Base-by-base conservation (phyloP, 2,113 vertebrate genomes). In the Ceratotherium simum region DNA sequence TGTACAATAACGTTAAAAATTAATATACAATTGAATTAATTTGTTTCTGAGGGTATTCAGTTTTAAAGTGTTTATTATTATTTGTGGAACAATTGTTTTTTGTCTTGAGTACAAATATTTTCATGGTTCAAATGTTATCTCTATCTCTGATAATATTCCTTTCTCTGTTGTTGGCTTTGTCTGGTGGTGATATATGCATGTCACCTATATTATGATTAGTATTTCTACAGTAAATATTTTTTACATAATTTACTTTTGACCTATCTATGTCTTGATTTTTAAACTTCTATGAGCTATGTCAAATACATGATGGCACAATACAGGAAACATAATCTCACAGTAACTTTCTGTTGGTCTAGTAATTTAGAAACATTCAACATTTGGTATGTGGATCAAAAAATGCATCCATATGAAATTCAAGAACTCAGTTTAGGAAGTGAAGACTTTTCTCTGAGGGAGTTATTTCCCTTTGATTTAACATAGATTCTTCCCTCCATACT, bases 401-500 rank as follows among this genome's bases (percentile, higher is more conserved):
- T 86, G 2, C 11, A 64, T 64, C 29, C 8, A 54, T n/a, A 33
- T 20, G 31, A 6, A 90, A 75, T 67, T 91, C 48, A 87, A 27
- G 3, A 67, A 67, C 11, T 81, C 23, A 13, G 27, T 42, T 78
- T 27, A 56, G 80, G 18, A 80, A 81, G 13, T 62, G 8, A 81
- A 86, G 29, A 31, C 31, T 1, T 60, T 16, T 42, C 56, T 10
- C 36, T 75, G 13, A 23, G 36, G 39, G 27, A 70, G 64, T n/a
- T 62, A 72, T n/a, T 82, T 72, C 14, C n/a, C 11, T 76, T 62
- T 67, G 39, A 18, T 62, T 78, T 70, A 39, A 4, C 16, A 33
- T 12, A 23, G 13, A 18, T 56, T 3, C 2, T 69, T 36, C 0
- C 3, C 10, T 82, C 31, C 21, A 60, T 3, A 17, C 33, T 2